Conservation (phyloP, 2,113 vertebrate species). For the Hemicordylus capensis region DNA sequence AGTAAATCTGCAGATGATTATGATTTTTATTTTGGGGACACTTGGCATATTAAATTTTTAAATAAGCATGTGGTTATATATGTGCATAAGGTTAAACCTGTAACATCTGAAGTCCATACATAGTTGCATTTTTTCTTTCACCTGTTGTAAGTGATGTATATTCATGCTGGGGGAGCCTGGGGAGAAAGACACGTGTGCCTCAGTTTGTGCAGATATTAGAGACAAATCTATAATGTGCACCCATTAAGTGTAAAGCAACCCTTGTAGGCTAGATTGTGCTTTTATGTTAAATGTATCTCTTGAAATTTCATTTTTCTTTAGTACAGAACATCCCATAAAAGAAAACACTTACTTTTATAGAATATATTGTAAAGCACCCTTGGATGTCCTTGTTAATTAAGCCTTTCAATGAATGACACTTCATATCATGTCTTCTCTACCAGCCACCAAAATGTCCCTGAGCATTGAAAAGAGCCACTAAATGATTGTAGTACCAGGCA, state of each 20-base stretch:
- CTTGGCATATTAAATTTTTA: not conserved
- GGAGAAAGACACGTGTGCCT: not conserved
- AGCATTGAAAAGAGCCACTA: slow-evolving; percentile 38
- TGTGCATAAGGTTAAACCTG: not conserved
- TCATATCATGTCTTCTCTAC: not conserved
- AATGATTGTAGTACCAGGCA: slow-evolving; percentile 6
- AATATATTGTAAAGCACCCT: slow-evolving; percentile 38
- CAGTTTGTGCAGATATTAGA: too few species aligned
- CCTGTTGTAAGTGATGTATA: not conserved
- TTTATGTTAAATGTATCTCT: not conserved
- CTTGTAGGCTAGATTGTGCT: not conserved
- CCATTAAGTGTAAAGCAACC: not conserved
- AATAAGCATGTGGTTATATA: not conserved
- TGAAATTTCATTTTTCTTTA: not conserved
- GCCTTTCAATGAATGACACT: slow-evolving; percentile 36
- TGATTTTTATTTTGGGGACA: not conserved
- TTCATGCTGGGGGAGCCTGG: not conserved
- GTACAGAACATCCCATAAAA: slow-evolving; percentile 9
- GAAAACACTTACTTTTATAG: slow-evolving; percentile 21
- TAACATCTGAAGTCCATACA: not conserved
- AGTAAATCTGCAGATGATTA: not conserved
- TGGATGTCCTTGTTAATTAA: slow-evolving; percentile 52
- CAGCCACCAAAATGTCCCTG: not conserved
- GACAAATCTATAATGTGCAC: not conserved
- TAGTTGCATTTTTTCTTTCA: too few species aligned